phyloP scores from a whole-genome alignment of 2,797 vertebrate genomes.

The Hylomyscus alleni region DNA sequence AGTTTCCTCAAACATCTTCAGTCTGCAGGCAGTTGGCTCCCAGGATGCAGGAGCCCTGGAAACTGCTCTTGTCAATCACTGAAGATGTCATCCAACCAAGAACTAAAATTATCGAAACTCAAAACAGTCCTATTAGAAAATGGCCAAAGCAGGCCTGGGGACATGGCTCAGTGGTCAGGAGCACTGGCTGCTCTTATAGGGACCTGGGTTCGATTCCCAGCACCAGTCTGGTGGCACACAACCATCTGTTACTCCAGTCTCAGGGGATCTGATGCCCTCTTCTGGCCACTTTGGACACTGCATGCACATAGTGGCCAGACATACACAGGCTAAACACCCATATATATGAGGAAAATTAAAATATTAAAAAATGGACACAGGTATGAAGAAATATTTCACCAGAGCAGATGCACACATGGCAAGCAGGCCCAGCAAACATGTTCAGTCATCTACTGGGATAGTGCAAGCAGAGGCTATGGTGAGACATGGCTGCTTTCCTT shows the following conservation, averaged over 20 bases:
- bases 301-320: not conserved
- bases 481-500: not conserved
- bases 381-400: not conserved
- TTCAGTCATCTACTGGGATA: not conserved
- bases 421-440: not conserved
- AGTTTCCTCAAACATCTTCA: not conserved
- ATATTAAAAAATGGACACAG: not conserved
- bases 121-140: not conserved
- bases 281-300: not conserved
- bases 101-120: not conserved
- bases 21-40: not conserved
- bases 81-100: not conserved
- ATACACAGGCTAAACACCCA: not conserved
- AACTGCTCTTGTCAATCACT: not conserved
- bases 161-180: not conserved
- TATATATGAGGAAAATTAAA: not conserved
- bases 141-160: not conserved
- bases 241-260: not conserved
- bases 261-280: not conserved
- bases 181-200: not conserved
- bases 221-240: not conserved
- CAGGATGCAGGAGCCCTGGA: not conserved
- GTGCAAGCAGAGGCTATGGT: not conserved
- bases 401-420: accelerated
- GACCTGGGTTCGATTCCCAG: not conserved